Base-by-base conservation (phyloP, 2,113 vertebrate species). In the Eptatretus burgeri region DNA sequence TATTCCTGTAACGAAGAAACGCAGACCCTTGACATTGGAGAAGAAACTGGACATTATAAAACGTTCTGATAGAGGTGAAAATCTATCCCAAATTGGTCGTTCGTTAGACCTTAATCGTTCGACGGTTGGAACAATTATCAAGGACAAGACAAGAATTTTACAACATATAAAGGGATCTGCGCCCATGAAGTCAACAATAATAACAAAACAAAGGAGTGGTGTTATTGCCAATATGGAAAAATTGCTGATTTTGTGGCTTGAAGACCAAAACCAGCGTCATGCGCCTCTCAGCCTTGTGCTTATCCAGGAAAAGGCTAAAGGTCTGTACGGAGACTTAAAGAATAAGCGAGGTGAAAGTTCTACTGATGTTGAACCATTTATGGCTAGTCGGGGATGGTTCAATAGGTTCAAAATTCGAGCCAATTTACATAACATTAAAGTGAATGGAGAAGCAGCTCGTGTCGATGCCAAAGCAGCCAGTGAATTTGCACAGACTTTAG, bases 361-460 rank as follows among this genome's bases (percentile, higher is more conserved):
- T 60, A 20, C 11, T 60, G 56, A n/a, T 13, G 56, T 17, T 60
- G 63, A 64, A 64, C n/a, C 49, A 16, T 64, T 64, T 49, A 16
- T 16, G 18, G 63, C 63, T 49, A 64, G 63, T 64, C n/a, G 41
- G 41, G 63, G 63, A 11, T 64, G 63, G 63, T 64, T 64, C 41
- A 49, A 64, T 19, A 64, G 63, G 41, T 64, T 64, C 41, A 64
- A 64, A 64, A 18, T 16, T 11, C 10, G 49, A n/a, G 16, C 16
- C 49, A 64, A 49, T 19, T 49, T 64, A n/a, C 63, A 64, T 64
- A 49, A 64, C 17, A 64, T 64, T 17, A 64, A 49, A 27, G 49
- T 64, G 17, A 64, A 49, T 11, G 63, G 63, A 10, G 63, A 64
- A 64, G 49, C 63, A 16, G 41, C 17, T n/a, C 10, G 18, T 60